Percentiles rank a stretch among this genome's conserved stretches.
Conservation (phyloP, 64 coral and sea anemone species). For the Montipora sp. region DNA sequence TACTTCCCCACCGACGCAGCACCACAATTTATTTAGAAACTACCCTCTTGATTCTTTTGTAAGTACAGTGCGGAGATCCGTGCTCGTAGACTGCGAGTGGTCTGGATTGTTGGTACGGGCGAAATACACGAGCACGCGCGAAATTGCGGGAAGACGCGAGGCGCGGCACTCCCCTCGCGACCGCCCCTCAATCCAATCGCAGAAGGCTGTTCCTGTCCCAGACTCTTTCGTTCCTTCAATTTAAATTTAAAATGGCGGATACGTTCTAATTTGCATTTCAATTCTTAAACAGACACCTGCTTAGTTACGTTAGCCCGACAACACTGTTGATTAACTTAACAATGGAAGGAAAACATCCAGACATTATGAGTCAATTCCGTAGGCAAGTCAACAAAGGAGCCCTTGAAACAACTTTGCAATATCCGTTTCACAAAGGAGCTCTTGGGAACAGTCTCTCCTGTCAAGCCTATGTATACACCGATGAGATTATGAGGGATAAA, state of each 20-base stretch:
- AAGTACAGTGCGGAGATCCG: too few relatives aligned
- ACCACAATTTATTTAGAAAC: too few relatives aligned
- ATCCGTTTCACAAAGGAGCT: conserved; percentile 17
- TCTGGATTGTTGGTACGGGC: too few relatives aligned
- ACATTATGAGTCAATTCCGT: conserved; percentile 28
- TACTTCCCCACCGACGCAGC: too few relatives aligned
- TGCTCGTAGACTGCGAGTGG: too few relatives aligned
- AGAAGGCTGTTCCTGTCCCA: too few relatives aligned
- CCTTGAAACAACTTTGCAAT: not conserved
- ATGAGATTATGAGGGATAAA: conserved; percentile 7
- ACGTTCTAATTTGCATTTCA: conserved; percentile 23
- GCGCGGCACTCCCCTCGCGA: too few relatives aligned
- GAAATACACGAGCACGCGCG: too few relatives aligned
- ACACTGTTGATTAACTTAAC: conserved; percentile 56
- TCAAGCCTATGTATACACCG: conserved; percentile 5
- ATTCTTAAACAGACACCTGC: conserved; percentile 19
- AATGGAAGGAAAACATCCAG: conserved; percentile 39
- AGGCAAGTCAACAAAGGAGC: conserved; percentile 41
- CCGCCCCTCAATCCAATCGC: too few relatives aligned
- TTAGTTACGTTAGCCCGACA: conserved; percentile 33
- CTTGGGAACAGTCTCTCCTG: not conserved
- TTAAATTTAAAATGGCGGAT: not conserved
- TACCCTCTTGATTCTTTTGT: too few relatives aligned
- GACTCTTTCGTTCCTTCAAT: not conserved
- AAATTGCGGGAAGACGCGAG: too few relatives aligned